Percentiles rank a stretch among this genome's conserved stretches.
Conservation (phyloP, 2,888 invertebrate species). For the Eudemis profundana region DNA sequence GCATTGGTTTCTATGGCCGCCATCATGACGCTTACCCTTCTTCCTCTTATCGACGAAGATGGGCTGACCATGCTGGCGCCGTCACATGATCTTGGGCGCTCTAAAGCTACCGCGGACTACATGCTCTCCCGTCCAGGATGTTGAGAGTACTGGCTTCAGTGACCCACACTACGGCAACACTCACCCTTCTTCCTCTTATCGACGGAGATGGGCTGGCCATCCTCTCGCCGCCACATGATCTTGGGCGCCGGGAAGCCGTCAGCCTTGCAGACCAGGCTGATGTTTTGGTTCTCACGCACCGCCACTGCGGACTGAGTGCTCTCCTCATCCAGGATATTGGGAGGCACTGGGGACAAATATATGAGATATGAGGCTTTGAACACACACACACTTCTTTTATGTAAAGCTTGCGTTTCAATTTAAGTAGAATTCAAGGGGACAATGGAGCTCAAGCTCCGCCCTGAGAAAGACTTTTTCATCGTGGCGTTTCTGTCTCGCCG, state of each 20-base stretch:
- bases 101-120: slow-evolving; percentile 96
- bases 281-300: slow-evolving; percentile 96
- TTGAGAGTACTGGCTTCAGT: too few relatives aligned
- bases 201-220: slow-evolving; percentile 93
- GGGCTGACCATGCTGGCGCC: slow-evolving; percentile 94
- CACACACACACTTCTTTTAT: too few relatives aligned
- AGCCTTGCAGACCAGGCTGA: slow-evolving; percentile 95
- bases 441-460: too few relatives aligned
- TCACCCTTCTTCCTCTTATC: slow-evolving; percentile 95
- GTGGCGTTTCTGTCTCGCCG: too few relatives aligned
- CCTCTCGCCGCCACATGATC: slow-evolving; percentile 97
- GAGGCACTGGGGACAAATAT: slow-evolving; percentile 90
- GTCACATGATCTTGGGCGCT: slow-evolving; percentile 96
- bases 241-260: slow-evolving; percentile 96
- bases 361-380: background rate
- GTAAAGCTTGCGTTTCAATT: background rate
- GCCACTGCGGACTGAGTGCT: slow-evolving; percentile 97
- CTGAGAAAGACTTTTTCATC: too few relatives aligned
- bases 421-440: too few relatives aligned
- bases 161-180: too few relatives aligned
- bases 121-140: slow-evolving; percentile 95
- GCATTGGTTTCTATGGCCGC: too few relatives aligned
- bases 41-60: slow-evolving; percentile 94
- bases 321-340: slow-evolving; percentile 95
- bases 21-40: slow-evolving; percentile 93